These are phyloP conservation scores for Drosophila subpulchrella DNA, from an alignment of 1,140 invertebrate species.

Conservation along the genomic window DNA sequence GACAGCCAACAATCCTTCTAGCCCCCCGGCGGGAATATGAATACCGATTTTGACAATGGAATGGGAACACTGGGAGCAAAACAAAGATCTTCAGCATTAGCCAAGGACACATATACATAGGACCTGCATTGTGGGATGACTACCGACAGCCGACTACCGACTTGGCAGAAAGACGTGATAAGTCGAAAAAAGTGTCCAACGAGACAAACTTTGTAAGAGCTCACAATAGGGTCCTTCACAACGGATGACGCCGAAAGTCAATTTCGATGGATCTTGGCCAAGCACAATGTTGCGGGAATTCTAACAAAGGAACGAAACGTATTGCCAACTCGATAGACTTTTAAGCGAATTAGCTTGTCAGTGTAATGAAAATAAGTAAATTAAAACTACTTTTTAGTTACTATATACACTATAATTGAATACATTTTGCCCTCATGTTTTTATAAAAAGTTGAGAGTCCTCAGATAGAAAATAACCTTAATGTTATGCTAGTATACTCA, in stretches of 20 bases:
- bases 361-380: background rate
- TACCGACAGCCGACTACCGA: background rate
- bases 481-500: too few relatives aligned
- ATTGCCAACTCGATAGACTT: background rate
- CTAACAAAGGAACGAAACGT: background rate
- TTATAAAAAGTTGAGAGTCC: too few relatives aligned
- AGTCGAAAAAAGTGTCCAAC: slow-evolving; percentile 6
- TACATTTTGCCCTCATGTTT: too few relatives aligned
- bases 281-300: background rate
- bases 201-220: background rate
- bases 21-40: slow-evolving; percentile 6
- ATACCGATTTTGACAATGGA: slow-evolving; percentile 12
- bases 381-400: too few relatives aligned
- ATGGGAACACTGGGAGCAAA: slow-evolving; percentile 5
- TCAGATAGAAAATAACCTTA: too few relatives aligned
- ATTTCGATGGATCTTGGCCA: background rate
- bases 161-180: slow-evolving; percentile 1
- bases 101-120: background rate
- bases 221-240: background rate
- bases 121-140: background rate
- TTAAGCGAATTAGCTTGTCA: too few relatives aligned
- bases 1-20: slow-evolving; percentile 7
- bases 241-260: background rate
- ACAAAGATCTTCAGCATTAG: slow-evolving; percentile 6
- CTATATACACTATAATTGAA: too few relatives aligned